Evolutionary conservation across 2,797 vertebrate species (phyloP).

Genomic region (Lepilemur ruficaudatus): DNA sequence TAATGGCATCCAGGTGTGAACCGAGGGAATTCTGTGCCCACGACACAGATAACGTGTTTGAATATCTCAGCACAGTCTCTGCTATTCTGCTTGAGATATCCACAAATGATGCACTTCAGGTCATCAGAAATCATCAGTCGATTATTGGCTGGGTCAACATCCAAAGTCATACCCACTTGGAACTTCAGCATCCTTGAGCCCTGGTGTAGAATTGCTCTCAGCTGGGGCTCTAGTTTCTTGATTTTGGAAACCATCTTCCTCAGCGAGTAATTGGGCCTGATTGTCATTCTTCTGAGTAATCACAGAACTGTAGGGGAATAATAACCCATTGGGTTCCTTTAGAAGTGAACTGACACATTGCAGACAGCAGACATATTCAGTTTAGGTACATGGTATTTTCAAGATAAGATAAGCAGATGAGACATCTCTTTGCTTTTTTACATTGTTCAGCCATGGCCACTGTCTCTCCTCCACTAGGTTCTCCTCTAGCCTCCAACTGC

Average conservation of each 20-base stretch:
- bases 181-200: neutral
- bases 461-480: neutral
- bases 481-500: neutral
- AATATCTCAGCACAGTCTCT: neutral
- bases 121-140: neutral
- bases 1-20: neutral
- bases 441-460: neutral
- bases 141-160: neutral
- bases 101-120: neutral
- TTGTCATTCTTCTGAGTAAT: neutral
- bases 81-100: neutral
- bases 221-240: neutral
- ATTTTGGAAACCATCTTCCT: neutral
- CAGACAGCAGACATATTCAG: neutral
- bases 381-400: neutral
- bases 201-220: neutral
- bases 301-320: neutral
- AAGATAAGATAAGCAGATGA: neutral
- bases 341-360: neutral
- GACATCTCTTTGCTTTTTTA: neutral
- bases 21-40: neutral
- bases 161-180: neutral
- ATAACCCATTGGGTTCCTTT: neutral
- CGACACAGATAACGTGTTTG: neutral
- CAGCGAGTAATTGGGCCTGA: neutral